phyloP scores from a whole-genome alignment of 2,113 vertebrate species.

The Climacteris rufus region DNA sequence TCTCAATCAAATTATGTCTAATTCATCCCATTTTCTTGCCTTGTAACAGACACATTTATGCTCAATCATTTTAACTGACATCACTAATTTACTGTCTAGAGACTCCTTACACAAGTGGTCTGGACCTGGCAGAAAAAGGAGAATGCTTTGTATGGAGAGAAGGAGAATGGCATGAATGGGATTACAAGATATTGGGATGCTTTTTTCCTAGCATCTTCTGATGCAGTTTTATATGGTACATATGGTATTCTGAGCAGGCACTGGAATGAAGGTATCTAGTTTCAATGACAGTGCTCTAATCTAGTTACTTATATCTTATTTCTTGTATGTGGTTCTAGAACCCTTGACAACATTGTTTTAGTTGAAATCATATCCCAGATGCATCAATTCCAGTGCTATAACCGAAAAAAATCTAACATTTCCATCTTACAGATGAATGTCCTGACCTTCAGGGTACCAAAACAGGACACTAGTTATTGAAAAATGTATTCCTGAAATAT shows the following conservation, averaged over 20 bases:
- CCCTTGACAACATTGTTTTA: not conserved
- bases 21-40: not conserved
- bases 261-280: not conserved
- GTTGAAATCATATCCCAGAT: not conserved
- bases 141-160: not conserved
- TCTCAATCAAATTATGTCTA: not conserved
- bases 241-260: not conserved
- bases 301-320: not conserved
- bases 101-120: not conserved
- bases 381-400: not conserved
- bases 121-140: not conserved
- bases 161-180: no score
- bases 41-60: not conserved
- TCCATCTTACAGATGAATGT: not conserved
- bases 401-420: not conserved
- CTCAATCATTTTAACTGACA: not conserved
- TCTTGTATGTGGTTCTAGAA: not conserved
- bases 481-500: not conserved
- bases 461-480: not conserved
- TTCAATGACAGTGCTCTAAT: not conserved
- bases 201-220: not conserved
- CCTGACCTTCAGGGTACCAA: not conserved
- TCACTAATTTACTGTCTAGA: not conserved
- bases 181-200: rapidly evolving
- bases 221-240: not conserved